Evolutionary conservation across 1,140 invertebrate species (phyloP).

Genomic region (Pemphigus obesinymphae): DNA sequence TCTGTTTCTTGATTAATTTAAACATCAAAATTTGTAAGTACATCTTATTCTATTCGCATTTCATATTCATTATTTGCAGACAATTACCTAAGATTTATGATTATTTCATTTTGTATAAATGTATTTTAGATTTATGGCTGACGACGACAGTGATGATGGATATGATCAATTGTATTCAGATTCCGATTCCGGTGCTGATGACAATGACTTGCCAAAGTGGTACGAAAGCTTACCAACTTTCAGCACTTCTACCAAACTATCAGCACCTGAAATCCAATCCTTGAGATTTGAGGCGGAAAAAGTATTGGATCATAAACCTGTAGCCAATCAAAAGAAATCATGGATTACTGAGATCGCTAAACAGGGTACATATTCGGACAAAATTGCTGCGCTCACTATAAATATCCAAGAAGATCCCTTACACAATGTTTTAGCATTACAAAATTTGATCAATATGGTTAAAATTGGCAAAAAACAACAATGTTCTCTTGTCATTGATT

Average conservation of each 20-base stretch:
- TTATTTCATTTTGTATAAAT: too few species aligned
- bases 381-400: conserved; percentile 77
- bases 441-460: conserved; percentile 69
- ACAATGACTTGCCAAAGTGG: conserved; percentile 20
- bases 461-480: conserved; percentile 77
- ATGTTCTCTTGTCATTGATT: conserved; percentile 55
- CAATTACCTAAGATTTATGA: too few species aligned
- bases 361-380: conserved; percentile 77
- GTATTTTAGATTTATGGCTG: too few species aligned
- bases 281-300: conserved; percentile 42
- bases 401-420: conserved; percentile 80
- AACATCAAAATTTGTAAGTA: too few species aligned
- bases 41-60: too few species aligned
- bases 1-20: too few species aligned
- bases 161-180: conserved; percentile 19
- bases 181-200: neutral
- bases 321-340: neutral
- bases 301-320: conserved; percentile 27
- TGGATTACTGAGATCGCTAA: conserved; percentile 78
- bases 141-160: neutral
- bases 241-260: neutral
- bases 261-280: conserved; percentile 6
- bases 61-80: too few species aligned
- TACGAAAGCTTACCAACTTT: conserved; percentile 3
- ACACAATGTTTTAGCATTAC: conserved; percentile 68